Evolutionary conservation across 2,888 invertebrate genomes (phyloP), one percentile per base, ranked within the genome.

Genomic region (Colletes collaris): DNA sequence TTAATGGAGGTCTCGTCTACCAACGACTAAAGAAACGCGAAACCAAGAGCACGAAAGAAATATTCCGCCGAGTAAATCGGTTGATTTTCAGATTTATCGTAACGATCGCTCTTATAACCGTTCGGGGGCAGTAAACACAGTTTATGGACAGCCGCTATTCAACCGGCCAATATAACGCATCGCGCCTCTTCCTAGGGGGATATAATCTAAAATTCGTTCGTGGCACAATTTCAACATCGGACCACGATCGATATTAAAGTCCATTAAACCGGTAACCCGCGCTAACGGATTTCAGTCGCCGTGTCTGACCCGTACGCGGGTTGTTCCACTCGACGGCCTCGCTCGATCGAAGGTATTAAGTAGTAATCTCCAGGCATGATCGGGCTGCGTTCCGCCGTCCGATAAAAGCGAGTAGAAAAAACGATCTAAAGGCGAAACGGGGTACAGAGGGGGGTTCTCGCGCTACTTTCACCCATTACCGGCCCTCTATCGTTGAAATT

Each of bases 351-450:
- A 64, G 84, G 86, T 87, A 89, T 91, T 89, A 90, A 90, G 90
- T 89, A 87, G 88, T 90, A 90, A 90, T 91, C 90, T 89, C 86
- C 82, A 80, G 84, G 84, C 82, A 81, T 81, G 88, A 89, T 90
- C 89, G 76, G 87, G 62, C 80, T 55, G 66, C 71, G 76, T 79
- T 79, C 73, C 63, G 76, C 69, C 66, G 63, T 72, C 65, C 81
- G 81, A 64, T 84, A 81, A 78, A 86, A 85, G 50, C 85, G 73
- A 72, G 67, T 74, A 63, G 82, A 78, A 84, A 84, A 84, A 85
- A 76, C 71, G 56, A 68, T 72, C 70, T 56, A 49, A 68, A 60
- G 59, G 50, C n/a, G 55, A 66, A 8, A 46, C n/a, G 55, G 8
- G 58, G 3, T 7, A 27, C 27, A 27, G 40, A 40, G 7, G 40